Evolutionary conservation across 2,888 invertebrate species (phyloP), one percentile per base, ranked within the genome.

Genomic region (Calephelis perditalis): DNA sequence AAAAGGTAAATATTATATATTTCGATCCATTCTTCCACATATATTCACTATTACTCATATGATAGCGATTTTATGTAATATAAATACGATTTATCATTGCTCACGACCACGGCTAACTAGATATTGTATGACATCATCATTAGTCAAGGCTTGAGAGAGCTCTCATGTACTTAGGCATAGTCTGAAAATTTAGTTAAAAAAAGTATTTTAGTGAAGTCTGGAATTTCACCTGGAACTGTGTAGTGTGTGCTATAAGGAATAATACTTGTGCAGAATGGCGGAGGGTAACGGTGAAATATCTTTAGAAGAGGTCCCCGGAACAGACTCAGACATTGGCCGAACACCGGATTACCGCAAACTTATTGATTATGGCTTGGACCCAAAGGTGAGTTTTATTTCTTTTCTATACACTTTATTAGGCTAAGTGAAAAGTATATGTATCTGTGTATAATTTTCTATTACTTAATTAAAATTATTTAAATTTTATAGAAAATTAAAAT

Each of bases 331-430:
- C 78, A 86, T 91, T 82, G 92, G 94, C 89, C 92, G 94, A 80
- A 96, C 97, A 82, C 96, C 96, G 91, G 98, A 98, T 92, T 98
- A 96, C 92, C 94, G 95, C 84, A 98, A 98, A 93, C 93, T 98
- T 77, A 93, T 98, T 80, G 97, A 97, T 83, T 98, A 98, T 94
- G 98, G 98, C 90, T 94, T 98, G 87, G 97, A 97, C 91, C 95
- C 96, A 86, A 97, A 97, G 93, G 96, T 96, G 75, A 83, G 82
- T 63, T 60, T 35, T 44, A 40, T 40, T 40, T 40, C 40, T 8
- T 40, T 40, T 7, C 40, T 40, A 40, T 40, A 40, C 8, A 8
- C 40, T 40, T 40, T 6, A 8, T 40, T 40, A 40, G 40, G 6
- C 8, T 40, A 40, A 26, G 26, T 26, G 26, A 26, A 26, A 26